Evolutionary conservation across 2,797 vertebrate species (phyloP).

Genomic region (Acrossocheilus fasciatus): DNA sequence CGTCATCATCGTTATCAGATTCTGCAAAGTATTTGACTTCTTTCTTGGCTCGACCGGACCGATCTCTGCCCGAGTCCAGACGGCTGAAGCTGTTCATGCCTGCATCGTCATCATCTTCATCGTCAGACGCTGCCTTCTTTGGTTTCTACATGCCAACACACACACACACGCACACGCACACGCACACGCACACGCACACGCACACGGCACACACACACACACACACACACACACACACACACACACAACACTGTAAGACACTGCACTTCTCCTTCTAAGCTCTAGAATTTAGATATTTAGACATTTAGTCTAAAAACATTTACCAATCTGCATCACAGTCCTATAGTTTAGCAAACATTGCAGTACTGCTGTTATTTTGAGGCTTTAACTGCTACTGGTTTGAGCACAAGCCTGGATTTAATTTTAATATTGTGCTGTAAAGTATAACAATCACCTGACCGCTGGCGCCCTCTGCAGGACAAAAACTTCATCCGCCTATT

Average conservation of each 20-base stretch:
- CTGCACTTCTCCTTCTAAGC: neutral
- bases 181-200: neutral
- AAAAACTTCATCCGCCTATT: neutral
- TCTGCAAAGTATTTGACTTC: slow-evolving; percentile 96
- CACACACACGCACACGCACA: neutral
- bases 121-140: slow-evolving; percentile 84
- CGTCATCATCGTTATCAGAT: slow-evolving; percentile 89
- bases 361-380: neutral
- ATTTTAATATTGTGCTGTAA: neutral
- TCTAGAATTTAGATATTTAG: neutral
- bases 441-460: neutral
- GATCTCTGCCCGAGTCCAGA: slow-evolving; percentile 80
- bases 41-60: slow-evolving; percentile 91
- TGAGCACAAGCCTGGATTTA: neutral
- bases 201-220: neutral
- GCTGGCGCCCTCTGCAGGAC: neutral
- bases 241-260: slow-evolving; percentile 6
- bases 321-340: neutral
- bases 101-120: slow-evolving; percentile 73
- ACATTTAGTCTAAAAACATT: neutral
- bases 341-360: neutral
- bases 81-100: slow-evolving; percentile 79
- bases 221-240: neutral
- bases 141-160: slow-evolving; percentile 77
- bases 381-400: neutral